Evolutionary conservation across 2,797 vertebrate species (phyloP).

Genomic region (Picus viridis): DNA sequence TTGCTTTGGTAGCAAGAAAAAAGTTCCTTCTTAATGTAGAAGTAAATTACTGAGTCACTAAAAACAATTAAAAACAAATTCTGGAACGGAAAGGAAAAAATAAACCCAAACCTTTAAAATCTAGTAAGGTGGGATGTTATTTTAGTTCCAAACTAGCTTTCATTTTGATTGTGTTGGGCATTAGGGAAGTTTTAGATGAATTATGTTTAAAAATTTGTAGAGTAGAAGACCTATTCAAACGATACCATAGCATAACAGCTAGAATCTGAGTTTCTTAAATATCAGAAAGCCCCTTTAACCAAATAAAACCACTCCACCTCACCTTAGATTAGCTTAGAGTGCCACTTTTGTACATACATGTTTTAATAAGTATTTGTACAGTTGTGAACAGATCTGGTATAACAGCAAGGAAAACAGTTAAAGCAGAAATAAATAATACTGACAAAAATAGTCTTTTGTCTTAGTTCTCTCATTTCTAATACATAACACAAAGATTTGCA

Average conservation of each 20-base stretch:
- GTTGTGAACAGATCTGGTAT: slow-evolving; percentile 47
- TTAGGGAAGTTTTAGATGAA: slow-evolving; percentile 30
- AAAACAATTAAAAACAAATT: not conserved
- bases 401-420: slow-evolving; percentile 44
- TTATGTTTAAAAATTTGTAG: not conserved
- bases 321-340: not conserved
- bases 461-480: slow-evolving; percentile 42
- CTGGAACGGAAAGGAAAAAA: not conserved
- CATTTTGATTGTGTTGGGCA: not conserved
- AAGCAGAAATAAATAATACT: slow-evolving; percentile 42
- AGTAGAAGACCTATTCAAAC: not conserved
- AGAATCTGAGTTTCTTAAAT: not conserved
- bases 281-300: slow-evolving; percentile 27
- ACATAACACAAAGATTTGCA: slow-evolving; percentile 72
- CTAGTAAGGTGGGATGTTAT: slow-evolving; percentile 16
- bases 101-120: not conserved
- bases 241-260: not conserved
- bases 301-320: slow-evolving; percentile 22
- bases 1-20: slow-evolving; percentile 26
- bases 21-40: slow-evolving; percentile 38
- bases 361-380: slow-evolving; percentile 43
- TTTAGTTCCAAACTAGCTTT: slow-evolving; percentile 24
- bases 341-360: not conserved
- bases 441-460: slow-evolving; percentile 3
- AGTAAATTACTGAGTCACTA: not conserved